Conservation (phyloP, 2,797 vertebrate genomes). For the Pseudochirops corinnae region DNA sequence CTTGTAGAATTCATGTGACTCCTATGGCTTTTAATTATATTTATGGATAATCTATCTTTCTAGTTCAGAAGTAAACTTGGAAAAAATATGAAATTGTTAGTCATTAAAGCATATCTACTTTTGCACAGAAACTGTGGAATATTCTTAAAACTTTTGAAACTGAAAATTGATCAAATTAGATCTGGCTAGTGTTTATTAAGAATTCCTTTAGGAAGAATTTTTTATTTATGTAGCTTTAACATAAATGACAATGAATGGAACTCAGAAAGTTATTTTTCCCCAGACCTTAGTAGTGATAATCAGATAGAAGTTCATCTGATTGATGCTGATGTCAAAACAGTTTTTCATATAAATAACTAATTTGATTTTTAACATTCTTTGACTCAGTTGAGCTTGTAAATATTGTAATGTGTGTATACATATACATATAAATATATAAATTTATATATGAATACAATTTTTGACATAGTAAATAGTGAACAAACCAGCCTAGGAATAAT, state of each 20-base stretch:
- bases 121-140: slow-evolving; percentile 35
- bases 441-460: slow-evolving; percentile 18
- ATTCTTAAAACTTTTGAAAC: background rate
- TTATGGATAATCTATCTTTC: slow-evolving; percentile 28
- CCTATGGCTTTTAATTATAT: background rate
- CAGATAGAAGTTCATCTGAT: background rate
- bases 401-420: background rate
- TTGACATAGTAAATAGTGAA: slow-evolving; percentile 58
- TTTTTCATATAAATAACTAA: background rate
- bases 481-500: slow-evolving; percentile 43
- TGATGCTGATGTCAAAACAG: background rate
- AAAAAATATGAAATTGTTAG: slow-evolving; percentile 19
- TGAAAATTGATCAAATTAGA: background rate
- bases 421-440: background rate
- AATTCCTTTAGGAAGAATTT: slow-evolving; percentile 17
- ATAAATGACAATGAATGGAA: background rate
- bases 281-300: background rate
- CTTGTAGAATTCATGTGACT: background rate
- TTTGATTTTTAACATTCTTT: background rate
- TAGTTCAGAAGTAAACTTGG: slow-evolving; percentile 1
- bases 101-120: slow-evolving; percentile 22
- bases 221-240: slow-evolving; percentile 44
- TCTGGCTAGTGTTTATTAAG: background rate
- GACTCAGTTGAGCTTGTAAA: slow-evolving; percentile 28
- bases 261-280: background rate